Base-by-base conservation (phyloP, 2,888 invertebrate species). In the Fissipunctia ypsillon region DNA sequence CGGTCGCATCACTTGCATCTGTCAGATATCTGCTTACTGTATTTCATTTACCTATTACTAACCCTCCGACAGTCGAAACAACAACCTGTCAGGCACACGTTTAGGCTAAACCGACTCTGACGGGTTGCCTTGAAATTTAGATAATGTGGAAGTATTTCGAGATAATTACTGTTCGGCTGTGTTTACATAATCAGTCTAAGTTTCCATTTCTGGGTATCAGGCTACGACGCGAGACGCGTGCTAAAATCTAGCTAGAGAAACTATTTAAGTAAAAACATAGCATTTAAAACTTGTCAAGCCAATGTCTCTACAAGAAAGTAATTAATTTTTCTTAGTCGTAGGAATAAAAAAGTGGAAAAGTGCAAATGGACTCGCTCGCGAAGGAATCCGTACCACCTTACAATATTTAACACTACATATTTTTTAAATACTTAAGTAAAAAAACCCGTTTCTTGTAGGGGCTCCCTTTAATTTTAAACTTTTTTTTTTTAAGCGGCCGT, bases 1-100 rank as follows among this genome's bases (percentile, higher is more conserved):
- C 61, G 35, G 14, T 69, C 31, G 45, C 52, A 63, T n/a, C 56
- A 41, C 38, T 66, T 61, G 45, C 56, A 45, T 16, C n/a, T 45
- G 28, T 28, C 45, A 28, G 25, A 43, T 41, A 69, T 5, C 3
- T 43, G 16, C 28, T 16, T 22, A 19, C 16, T 12, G 5, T 28
- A n/a, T 67, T 31, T 41, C 16, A 61, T 14, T 22, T 10, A 28
- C 7, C 16, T 10, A 6, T 5, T n/a, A 59, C 16, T 28, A 43
- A 12, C 6, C 25, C 28, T 12, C 12, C 31, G 28, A 16, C n/a
- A 43, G n/a, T 31, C 4, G 56, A 28, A 69, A 31, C 28, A 64
- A 28, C 31, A 22, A 48, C 14, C 31, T 70, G 45, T 38, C 48
- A 6, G 16, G 28, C n/a, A 28, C 48, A 48, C 12, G 22, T 50